phyloP scores from a whole-genome alignment of 2,888 invertebrate species.

The Sabatieria punctata region DNA sequence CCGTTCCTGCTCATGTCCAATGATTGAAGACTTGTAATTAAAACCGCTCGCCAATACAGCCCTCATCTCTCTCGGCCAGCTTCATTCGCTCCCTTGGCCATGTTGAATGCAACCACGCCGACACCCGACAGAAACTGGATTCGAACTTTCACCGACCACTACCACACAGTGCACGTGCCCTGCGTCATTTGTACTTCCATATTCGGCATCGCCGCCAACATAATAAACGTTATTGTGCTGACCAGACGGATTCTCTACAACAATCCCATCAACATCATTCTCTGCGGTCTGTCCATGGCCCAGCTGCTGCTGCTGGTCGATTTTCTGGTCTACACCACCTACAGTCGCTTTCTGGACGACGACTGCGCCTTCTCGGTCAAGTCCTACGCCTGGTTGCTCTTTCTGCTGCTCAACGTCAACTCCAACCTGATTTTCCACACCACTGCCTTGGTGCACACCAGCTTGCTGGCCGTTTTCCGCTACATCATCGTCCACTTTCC shows the following conservation, averaged over 20 bases:
- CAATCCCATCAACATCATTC: conserved; percentile 4
- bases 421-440: conserved; percentile 5
- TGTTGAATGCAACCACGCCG: too few relatives aligned
- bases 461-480: conserved; percentile 5
- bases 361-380: neutral
- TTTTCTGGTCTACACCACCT: conserved; percentile 1
- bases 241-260: neutral
- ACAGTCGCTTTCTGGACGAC: neutral
- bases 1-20: too few relatives aligned
- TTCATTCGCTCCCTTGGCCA: too few relatives aligned
- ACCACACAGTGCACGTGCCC: conserved; percentile 3
- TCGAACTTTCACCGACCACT: neutral
- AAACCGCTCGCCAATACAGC: too few relatives aligned
- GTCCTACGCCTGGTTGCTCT: neutral
- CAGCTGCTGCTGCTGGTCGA: conserved; percentile 7
- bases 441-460: neutral
- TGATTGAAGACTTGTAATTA: too few relatives aligned
- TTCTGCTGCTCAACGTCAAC: conserved; percentile 3
- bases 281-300: conserved; percentile 5
- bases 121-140: too few relatives aligned
- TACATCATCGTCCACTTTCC: neutral
- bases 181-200: conserved; percentile 2
- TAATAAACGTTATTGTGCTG: conserved; percentile 5
- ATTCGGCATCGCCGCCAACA: conserved; percentile 5
- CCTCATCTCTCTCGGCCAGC: too few relatives aligned